These are phyloP conservation scores for Thinocorus orbignyianus DNA, from an alignment of 2,113 vertebrate species.

Conservation along the genomic window DNA sequence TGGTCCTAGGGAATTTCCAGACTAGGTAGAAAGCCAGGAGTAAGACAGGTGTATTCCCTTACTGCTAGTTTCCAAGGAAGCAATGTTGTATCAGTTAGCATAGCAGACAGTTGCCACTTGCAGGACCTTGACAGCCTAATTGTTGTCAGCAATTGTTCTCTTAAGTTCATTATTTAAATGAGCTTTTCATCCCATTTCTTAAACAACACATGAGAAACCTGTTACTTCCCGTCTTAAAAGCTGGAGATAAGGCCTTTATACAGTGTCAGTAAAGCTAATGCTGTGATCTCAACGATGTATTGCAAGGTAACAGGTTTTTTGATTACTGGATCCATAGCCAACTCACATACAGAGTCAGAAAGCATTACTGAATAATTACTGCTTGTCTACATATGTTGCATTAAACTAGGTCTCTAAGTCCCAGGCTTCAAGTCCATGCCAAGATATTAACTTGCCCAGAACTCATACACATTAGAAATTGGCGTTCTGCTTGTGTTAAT, in stretches of 20 bases:
- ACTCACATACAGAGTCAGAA: neutral
- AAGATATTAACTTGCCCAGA: neutral
- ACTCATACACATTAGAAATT: neutral
- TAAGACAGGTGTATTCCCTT: neutral
- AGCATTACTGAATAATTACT: neutral
- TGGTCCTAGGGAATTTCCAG: neutral
- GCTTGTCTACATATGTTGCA: neutral
- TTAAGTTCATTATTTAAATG: neutral
- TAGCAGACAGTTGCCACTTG: neutral
- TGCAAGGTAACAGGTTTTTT: neutral
- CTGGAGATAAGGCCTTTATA: neutral
- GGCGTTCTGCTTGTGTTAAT: neutral
- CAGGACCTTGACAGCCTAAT: neutral
- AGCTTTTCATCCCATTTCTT: neutral
- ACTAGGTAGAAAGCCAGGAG: neutral
- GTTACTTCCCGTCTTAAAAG: neutral
- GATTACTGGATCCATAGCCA: neutral
- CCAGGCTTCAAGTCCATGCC: neutral
- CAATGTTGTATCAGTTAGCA: neutral
- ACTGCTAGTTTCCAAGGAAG: neutral
- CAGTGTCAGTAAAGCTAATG: neutral
- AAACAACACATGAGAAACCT: neutral
- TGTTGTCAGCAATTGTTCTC: neutral
- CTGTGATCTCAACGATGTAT: too few species aligned
- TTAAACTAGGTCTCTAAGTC: neutral